Evolutionary conservation across 2,888 invertebrate genomes (phyloP), one percentile per base, ranked within the genome.

Genomic region (Zygogramma bicolorata): DNA sequence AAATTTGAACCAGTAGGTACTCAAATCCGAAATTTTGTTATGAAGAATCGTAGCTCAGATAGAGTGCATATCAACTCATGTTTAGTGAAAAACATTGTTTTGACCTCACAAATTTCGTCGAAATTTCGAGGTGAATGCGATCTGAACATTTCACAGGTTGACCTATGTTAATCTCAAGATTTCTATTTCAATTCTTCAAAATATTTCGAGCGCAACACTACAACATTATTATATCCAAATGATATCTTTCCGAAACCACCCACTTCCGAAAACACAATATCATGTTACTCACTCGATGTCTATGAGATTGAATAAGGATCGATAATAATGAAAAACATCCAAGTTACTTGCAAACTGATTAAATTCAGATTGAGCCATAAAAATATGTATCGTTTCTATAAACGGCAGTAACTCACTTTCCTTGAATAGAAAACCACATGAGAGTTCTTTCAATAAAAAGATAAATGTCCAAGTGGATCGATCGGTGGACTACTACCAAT

Each of bases 341-440:
- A 40, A 68, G 58, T 68, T 74, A 38, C 42, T 18, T 65, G 70
- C 59, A 53, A n/a, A 13, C 22, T 53, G 70, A 68, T 71, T 74
- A 71, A 70, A 71, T 74, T 68, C 68, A 71, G 70, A 70, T 65
- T 46, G 57, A 60, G 61, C 68, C 31, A 74, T 70, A 74, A 74
- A 74, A 68, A 71, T 74, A 73, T 68, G 60, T 49, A 68, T 53
- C 70, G n/a, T 68, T 65, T 70, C 70, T 74, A 74, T 74, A 74
- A 74, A 74, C 65, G 70, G 74, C 40, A 70, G 57, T 68, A n/a
- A n/a, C n/a, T n/a, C 57, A 59, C 68, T 61, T 74, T 74, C 68
- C 70, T 71, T 65, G 74, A 68, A 74, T 71, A 71, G 74, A 65
- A 60, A 60, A 67, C 53, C 66, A 53, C 65, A 61, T 66, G 68